These are phyloP conservation scores for Stichodactyla helianthus DNA, from an alignment of 64 coral and sea anemone genomes.

Conservation along the genomic window DNA sequence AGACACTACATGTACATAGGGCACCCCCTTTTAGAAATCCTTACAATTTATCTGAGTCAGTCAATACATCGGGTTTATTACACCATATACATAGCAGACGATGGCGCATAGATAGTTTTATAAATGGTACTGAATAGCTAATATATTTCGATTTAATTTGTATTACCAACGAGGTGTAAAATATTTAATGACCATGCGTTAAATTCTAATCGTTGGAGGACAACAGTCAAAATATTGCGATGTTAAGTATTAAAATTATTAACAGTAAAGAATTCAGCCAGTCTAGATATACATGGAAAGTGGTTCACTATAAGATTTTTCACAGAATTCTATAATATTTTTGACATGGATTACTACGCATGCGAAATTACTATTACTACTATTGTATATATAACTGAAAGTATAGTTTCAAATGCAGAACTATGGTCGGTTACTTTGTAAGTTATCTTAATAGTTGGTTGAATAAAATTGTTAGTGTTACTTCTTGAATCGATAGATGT, in stretches of 20 bases:
- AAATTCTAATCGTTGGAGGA: too few species aligned
- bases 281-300: too few species aligned
- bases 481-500: too few species aligned
- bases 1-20: neutral
- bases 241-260: too few species aligned
- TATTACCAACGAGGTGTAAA: neutral
- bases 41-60: neutral
- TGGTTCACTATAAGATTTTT: too few species aligned
- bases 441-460: neutral
- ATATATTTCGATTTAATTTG: neutral
- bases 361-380: too few species aligned
- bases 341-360: too few species aligned
- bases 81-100: conserved; percentile 13
- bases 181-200: too few species aligned
- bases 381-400: too few species aligned
- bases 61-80: conserved; percentile 4
- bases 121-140: neutral
- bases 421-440: neutral
- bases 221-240: too few species aligned
- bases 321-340: too few species aligned
- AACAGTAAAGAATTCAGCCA: too few species aligned
- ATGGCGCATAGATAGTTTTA: conserved; percentile 22
- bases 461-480: neutral
- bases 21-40: neutral
- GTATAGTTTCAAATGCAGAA: neutral